Percentiles rank a stretch among this genome's conserved stretches.
phyloP scores from a whole-genome alignment of 2,888 invertebrate genomes.

The Drosophila longiperda region DNA sequence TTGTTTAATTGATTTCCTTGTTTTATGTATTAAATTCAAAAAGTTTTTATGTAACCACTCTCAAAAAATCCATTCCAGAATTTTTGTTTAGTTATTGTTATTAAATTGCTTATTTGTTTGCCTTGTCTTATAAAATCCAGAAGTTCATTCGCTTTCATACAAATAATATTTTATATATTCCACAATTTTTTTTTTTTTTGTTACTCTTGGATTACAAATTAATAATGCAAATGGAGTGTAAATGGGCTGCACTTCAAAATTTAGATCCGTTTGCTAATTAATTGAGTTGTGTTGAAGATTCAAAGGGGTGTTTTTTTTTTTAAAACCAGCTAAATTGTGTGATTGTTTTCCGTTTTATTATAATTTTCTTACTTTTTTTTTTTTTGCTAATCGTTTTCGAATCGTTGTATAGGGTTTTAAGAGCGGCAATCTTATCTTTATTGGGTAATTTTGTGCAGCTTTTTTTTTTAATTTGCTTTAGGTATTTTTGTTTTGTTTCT shows the following conservation, averaged over 20 bases:
- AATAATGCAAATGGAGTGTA: slow-evolving; percentile 3
- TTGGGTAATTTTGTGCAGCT: slow-evolving; percentile 36
- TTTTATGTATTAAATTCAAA: no score
- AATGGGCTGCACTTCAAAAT: neutral
- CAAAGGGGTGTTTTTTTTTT: neutral
- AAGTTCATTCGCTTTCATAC: neutral
- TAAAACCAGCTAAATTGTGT: neutral
- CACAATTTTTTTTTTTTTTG: neutral
- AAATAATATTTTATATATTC: neutral
- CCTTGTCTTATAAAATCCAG: neutral
- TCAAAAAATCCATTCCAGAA: no score
- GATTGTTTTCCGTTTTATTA: slow-evolving; percentile 3
- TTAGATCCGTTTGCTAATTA: neutral
- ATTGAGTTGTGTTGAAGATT: neutral
- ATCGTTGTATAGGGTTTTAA: slow-evolving; percentile 23
- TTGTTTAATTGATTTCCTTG: no score
- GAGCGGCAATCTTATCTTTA: slow-evolving; percentile 46
- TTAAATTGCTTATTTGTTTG: no score
- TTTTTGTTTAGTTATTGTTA: no score
- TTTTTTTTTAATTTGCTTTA: slow-evolving; percentile 44
- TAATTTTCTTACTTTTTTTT: slow-evolving; percentile 17
- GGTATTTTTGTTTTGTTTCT: slow-evolving; percentile 13
- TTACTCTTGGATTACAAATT: slow-evolving; percentile 1
- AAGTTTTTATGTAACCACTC: no score
- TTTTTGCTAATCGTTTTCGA: slow-evolving; percentile 42